A percentile compares a stretch with the other conserved stretches of the same genome.
These are phyloP conservation scores for Cryptotermes secundus DNA, from an alignment of 1,140 invertebrate genomes.

Conservation along the genomic window DNA sequence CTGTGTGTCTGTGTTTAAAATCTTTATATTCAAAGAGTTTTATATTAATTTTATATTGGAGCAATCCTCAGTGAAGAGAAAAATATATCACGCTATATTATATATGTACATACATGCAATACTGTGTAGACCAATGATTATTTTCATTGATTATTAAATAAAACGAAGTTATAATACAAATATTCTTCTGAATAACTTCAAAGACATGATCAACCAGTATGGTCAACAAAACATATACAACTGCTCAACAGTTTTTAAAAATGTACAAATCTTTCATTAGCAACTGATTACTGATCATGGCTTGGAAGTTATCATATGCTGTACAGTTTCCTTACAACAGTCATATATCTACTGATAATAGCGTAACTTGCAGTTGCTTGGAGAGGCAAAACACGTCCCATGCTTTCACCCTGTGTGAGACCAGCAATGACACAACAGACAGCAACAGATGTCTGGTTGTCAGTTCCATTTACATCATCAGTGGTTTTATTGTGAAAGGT, in stretches of 20 bases:
- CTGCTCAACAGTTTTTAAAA: not conserved
- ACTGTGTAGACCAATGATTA: not conserved
- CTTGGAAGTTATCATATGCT: not conserved
- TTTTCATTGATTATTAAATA: not conserved
- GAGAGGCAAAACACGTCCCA: not conserved
- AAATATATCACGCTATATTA: not conserved
- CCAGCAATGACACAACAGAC: not conserved
- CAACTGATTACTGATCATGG: not conserved
- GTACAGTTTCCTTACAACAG: not conserved
- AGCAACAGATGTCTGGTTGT: not conserved
- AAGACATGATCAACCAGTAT: not conserved
- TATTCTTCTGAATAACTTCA: not conserved
- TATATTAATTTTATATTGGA: not conserved
- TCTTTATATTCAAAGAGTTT: not conserved
- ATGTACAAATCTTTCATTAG: not conserved
- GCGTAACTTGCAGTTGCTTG: not conserved
- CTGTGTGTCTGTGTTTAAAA: not conserved
- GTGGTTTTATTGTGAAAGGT: conserved; percentile 1
- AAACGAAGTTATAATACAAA: conserved; percentile 12
- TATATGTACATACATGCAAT: not conserved
- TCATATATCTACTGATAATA: not conserved
- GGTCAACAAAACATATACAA: not conserved
- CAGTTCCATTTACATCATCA: not conserved
- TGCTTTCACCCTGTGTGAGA: not conserved
- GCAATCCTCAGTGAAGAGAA: not conserved